A percentile compares a stretch with the other conserved stretches of the same genome.
These are phyloP conservation scores for Baryphthengus martii DNA, from an alignment of 2,113 vertebrate genomes.

Conservation along the genomic window DNA sequence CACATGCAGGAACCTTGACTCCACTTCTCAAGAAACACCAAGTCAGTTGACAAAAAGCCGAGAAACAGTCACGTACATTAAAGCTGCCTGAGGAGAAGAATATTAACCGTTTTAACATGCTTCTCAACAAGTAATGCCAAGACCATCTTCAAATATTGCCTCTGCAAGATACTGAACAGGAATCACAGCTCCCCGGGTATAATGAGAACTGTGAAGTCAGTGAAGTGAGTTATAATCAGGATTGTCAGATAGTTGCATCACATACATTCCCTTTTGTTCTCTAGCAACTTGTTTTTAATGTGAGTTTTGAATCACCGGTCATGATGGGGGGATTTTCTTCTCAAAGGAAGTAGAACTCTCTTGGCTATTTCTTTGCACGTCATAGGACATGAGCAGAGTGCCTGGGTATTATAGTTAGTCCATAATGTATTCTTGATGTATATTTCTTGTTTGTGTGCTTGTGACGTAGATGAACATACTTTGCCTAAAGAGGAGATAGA, in stretches of 20 bases:
- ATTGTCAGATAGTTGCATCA: background rate
- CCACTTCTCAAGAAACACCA: background rate
- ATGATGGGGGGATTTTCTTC: background rate
- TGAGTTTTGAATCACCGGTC: background rate
- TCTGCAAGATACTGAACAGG: background rate
- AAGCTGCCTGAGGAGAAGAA: background rate
- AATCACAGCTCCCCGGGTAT: background rate
- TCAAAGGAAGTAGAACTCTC: background rate
- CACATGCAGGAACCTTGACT: background rate
- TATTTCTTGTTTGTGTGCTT: background rate
- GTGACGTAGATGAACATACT: background rate
- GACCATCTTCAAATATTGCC: background rate
- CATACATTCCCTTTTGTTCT: background rate
- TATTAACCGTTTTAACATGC: background rate
- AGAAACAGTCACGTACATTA: background rate
- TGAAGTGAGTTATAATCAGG: background rate
- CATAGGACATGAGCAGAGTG: background rate
- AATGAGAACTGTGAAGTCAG: background rate
- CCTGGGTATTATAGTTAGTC: background rate
- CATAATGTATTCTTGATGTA: background rate
- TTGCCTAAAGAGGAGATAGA: background rate
- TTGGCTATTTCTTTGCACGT: background rate
- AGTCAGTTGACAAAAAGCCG: background rate
- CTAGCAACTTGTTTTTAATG: background rate
- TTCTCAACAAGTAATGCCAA: conserved; percentile 14